Evolutionary conservation across 2,888 invertebrate species (phyloP), one percentile per base, ranked within the genome.

Genomic region (Ichneumoninae sp.): DNA sequence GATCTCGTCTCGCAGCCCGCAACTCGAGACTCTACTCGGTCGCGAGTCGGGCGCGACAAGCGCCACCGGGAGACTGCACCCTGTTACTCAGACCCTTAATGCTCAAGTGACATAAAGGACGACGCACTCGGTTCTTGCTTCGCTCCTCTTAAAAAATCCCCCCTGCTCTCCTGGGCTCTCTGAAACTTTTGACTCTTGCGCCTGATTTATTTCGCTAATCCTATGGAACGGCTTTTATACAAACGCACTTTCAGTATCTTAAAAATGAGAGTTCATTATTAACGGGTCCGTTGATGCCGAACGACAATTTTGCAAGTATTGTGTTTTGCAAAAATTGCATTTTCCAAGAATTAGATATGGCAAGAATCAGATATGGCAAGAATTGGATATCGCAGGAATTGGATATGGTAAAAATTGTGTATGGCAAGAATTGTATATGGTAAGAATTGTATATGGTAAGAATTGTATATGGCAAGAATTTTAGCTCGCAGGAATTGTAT

Each of bases 31-130:
- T 22, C 50, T 30, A 40, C 50, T 63, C 47, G n/a, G 63, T 70
- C 47, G 30, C 6, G 57, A 60, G 57, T 47, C 68, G 63, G 36
- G 30, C 33, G 36, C 63, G 63, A 63, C 63, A 36, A 63, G 63
- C 63, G 36, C 63, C 63, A 36, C 36, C 16, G 63, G 63, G 33
- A 63, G 33, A 33, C 30, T 36, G 33, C 63, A 33, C 63, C 30
- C 33, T 63, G 63, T 36, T 63, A 36, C 30, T 63, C 30, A 26
- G 30, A 16, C 36, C 36, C 36, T 30, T 63, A 26, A n/a, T 7
- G 6, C 8, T 36, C 33, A 6, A 33, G 63, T n/a, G 33, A 63
- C 63, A 30, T 26, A 10, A n/a, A 36, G 36, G 63, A 63, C 30
- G 30, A 57, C 57, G 26, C 26, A 57, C 57, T 57, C 5, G 57